A percentile compares a stretch with the other conserved stretches of the same genome.
These are phyloP conservation scores for Himantopus leucocephalus DNA, from an alignment of 2,113 vertebrate species.

Conservation along the genomic window DNA sequence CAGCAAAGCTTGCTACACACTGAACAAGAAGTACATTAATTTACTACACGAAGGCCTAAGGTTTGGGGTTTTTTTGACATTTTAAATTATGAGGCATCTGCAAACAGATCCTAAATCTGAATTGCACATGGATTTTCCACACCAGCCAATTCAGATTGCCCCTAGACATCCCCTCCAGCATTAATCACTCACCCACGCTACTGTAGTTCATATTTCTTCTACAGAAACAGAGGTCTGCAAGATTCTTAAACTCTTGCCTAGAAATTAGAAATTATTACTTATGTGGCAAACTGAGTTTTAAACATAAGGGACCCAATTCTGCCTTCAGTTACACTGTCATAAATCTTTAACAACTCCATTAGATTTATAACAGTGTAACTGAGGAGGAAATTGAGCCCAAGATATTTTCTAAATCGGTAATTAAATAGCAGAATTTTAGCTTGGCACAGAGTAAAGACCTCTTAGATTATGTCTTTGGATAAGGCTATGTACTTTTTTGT, in stretches of 20 bases:
- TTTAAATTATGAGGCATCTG: constrained; percentile 57
- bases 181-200: constrained; percentile 41
- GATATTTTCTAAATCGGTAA: constrained; percentile 54
- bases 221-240: constrained; percentile 47
- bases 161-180: constrained; percentile 6
- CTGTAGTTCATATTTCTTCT: constrained; percentile 55
- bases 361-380: constrained; percentile 51
- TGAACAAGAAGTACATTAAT: constrained; percentile 32
- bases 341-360: constrained; percentile 52
- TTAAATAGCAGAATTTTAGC: constrained; percentile 60
- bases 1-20: constrained; percentile 19
- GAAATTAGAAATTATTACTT: constrained; percentile 50
- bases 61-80: constrained; percentile 8
- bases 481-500: constrained; percentile 20
- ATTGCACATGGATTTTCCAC: constrained; percentile 49
- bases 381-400: constrained; percentile 43
- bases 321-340: constrained; percentile 47
- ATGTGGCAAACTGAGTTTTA: constrained; percentile 59
- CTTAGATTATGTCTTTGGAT: constrained; percentile 42
- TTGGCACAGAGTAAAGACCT: constrained; percentile 12
- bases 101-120: constrained; percentile 33
- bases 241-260: constrained; percentile 61
- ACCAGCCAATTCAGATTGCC: neutral
- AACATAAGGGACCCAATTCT: constrained; percentile 60
- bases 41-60: constrained; percentile 4